phyloP scores from a whole-genome alignment of 1,140 invertebrate genomes.

The Aphis gossypii region DNA sequence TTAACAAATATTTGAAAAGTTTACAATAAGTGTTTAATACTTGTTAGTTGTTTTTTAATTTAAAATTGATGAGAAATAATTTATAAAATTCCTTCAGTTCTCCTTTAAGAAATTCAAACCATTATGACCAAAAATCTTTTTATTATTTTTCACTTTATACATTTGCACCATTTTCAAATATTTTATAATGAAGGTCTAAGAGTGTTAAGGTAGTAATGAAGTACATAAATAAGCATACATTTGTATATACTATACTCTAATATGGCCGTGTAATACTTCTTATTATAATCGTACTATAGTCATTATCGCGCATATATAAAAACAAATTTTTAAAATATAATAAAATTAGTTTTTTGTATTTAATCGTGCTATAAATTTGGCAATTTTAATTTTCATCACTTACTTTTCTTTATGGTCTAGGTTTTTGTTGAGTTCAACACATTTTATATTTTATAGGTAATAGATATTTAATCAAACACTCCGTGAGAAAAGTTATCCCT shows the following conservation, averaged over 20 bases:
- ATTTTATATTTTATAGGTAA: not conserved
- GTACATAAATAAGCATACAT: not conserved
- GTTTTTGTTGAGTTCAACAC: not conserved
- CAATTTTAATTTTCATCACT: not conserved
- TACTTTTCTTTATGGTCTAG: not conserved
- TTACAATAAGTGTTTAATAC: not conserved
- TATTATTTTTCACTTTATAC: not conserved
- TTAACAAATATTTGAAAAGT: not conserved
- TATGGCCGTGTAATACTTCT: not conserved
- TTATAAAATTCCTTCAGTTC: not conserved
- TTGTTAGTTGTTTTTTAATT: not conserved
- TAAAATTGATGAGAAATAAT: not conserved
- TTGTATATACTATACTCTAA: not conserved
- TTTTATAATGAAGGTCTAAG: not conserved
- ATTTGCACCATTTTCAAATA: not conserved
- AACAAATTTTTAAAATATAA: not conserved
- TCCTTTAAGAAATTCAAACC: not conserved
- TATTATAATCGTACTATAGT: not conserved
- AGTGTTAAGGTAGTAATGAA: not conserved
- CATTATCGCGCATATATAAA: not conserved
- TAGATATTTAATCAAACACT: not conserved
- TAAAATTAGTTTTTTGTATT: not conserved
- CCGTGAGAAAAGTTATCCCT: constrained; percentile 40
- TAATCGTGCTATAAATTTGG: not conserved
- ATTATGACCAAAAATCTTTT: not conserved